A percentile compares a stretch with the other conserved stretches of the same genome.
Conservation (phyloP, 2,888 invertebrate species). For the Agonopterix subpropinquella region DNA sequence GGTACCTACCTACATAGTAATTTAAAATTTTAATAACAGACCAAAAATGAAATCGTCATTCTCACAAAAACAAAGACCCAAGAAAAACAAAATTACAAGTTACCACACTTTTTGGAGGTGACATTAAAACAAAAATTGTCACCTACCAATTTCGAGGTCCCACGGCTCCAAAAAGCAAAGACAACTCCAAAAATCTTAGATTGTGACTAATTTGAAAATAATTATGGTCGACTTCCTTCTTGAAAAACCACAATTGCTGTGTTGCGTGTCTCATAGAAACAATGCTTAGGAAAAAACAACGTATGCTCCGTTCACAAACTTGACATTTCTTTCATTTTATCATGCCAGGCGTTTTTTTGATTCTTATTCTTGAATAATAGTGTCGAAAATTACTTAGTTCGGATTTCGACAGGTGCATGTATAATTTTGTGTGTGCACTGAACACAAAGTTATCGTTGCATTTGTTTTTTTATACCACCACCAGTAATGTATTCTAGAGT, state of each 20-base stretch:
- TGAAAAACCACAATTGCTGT: constrained; percentile 57
- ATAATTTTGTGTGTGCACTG: not conserved
- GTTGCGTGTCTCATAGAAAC: constrained; percentile 60
- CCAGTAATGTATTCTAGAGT: too few relatives aligned
- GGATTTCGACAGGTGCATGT: not conserved
- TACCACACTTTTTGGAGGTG: too few relatives aligned
- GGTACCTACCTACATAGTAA: too few relatives aligned
- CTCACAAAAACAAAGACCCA: too few relatives aligned
- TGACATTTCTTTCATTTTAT: not conserved
- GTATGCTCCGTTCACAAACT: constrained; percentile 3
- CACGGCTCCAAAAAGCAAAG: constrained; percentile 1
- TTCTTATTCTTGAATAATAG: not conserved
- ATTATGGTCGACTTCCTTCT: constrained; percentile 61
- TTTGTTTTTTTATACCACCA: too few relatives aligned
- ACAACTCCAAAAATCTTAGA: constrained; percentile 36
- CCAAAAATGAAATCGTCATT: too few relatives aligned
- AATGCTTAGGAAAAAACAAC: constrained; percentile 37
- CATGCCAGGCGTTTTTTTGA: not conserved
- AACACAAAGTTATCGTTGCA: too few relatives aligned
- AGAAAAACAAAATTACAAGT: too few relatives aligned
- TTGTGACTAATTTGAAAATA: constrained; percentile 68
- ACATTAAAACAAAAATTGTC: constrained; percentile 2
- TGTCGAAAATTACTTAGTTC: not conserved
- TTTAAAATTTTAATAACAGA: too few relatives aligned
- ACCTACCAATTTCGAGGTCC: constrained; percentile 1